Evolutionary conservation across 2,888 invertebrate genomes (phyloP).

Genomic region (Cerastoderma edule): DNA sequence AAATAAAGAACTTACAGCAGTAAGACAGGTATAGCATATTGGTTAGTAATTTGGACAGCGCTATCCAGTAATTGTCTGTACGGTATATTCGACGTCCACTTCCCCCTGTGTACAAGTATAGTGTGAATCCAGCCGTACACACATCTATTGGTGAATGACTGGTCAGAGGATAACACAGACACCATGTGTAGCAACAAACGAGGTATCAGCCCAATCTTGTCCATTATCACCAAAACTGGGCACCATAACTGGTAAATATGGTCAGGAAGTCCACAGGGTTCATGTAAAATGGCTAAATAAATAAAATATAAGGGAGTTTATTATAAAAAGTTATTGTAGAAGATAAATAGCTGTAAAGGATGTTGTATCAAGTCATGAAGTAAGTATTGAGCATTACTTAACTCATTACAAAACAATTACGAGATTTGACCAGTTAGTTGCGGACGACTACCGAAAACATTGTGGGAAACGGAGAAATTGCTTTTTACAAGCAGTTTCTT

Average conservation of each 20-base stretch:
- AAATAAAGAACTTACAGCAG: too few relatives aligned
- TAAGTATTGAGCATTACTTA: too few relatives aligned
- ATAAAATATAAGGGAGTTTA: too few relatives aligned
- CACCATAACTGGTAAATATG: neutral
- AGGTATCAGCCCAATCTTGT: neutral
- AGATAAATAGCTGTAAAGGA: too few relatives aligned
- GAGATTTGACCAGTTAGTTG: too few relatives aligned
- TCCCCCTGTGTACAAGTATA: neutral
- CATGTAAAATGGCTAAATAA: neutral
- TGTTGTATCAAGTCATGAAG: too few relatives aligned
- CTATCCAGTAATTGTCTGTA: constrained; percentile 5
- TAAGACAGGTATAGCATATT: neutral
- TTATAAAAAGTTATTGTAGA: too few relatives aligned
- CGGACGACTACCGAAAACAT: too few relatives aligned
- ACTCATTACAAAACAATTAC: too few relatives aligned
- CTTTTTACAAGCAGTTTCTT: too few relatives aligned
- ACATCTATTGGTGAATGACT: neutral
- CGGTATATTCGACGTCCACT: neutral
- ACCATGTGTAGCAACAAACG: neutral
- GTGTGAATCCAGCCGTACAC: constrained; percentile 12
- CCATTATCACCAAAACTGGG: neutral
- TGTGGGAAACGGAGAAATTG: too few relatives aligned
- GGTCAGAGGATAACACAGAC: constrained; percentile 6
- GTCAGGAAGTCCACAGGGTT: neutral
- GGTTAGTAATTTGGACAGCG: neutral